These are phyloP conservation scores for Petromus typicus DNA, from an alignment of 2,113 vertebrate species.

Conservation along the genomic window DNA sequence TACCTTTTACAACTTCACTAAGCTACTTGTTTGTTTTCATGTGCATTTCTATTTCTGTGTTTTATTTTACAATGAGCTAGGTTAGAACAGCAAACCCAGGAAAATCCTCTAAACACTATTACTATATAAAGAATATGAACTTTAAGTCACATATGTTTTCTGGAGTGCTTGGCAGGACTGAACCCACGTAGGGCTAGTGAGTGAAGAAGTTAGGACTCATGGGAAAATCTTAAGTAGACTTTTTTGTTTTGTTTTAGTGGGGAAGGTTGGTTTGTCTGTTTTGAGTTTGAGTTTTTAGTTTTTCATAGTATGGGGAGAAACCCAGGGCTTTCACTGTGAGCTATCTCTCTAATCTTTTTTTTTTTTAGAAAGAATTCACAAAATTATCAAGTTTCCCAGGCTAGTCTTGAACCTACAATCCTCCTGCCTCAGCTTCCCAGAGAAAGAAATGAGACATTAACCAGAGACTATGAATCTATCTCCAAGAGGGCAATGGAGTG, in stretches of 20 bases:
- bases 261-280: neutral
- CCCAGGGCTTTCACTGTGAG: neutral
- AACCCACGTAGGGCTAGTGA: neutral
- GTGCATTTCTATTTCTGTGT: neutral
- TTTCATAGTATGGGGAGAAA: neutral
- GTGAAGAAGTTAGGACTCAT: neutral
- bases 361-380: neutral
- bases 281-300: neutral
- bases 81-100: neutral
- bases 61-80: constrained; percentile 41
- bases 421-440: neutral
- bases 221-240: neutral
- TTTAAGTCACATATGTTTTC: neutral
- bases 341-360: neutral
- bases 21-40: neutral
- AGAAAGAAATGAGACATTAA: neutral
- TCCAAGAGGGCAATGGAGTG: neutral
- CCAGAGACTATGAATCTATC: neutral
- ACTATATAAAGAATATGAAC: neutral
- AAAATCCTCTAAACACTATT: neutral
- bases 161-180: neutral
- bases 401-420: neutral
- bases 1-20: constrained; percentile 11
- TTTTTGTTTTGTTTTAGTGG: neutral
- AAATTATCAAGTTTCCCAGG: neutral